A percentile compares a stretch with the other conserved stretches of the same genome.
phyloP scores from a whole-genome alignment of 2,888 invertebrate genomes.

The Drosophila anceps region DNA sequence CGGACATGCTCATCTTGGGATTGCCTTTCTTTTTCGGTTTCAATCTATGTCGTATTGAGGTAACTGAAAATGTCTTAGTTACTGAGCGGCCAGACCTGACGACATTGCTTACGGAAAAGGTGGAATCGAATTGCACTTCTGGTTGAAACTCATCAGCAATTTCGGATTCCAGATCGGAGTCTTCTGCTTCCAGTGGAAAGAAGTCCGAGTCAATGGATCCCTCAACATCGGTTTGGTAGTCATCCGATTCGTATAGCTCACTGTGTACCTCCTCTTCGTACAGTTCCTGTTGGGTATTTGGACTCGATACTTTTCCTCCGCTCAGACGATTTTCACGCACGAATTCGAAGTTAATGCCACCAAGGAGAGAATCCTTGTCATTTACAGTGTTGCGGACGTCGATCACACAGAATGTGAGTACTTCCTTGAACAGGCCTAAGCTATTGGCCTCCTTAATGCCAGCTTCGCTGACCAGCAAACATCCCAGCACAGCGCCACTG shows the following conservation, averaged over 20 bases:
- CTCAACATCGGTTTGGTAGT: background rate
- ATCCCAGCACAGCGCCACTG: constrained; percentile 55
- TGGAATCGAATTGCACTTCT: background rate
- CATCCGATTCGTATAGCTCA: background rate
- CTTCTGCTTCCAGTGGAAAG: background rate
- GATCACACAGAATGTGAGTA: constrained; percentile 62
- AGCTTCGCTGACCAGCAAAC: constrained; percentile 64
- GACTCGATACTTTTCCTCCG: constrained; percentile 7
- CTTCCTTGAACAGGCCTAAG: constrained; percentile 51
- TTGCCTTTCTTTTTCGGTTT: background rate
- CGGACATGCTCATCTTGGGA: background rate
- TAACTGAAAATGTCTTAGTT: background rate
- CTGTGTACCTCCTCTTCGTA: background rate
- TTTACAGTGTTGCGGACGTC: constrained; percentile 52
- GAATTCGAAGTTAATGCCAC: constrained; percentile 59
- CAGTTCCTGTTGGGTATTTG: background rate
- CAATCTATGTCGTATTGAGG: too few relatives aligned
- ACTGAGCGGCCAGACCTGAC: too few relatives aligned
- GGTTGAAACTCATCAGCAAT: background rate
- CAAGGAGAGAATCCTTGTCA: constrained; percentile 20
- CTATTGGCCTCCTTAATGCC: constrained; percentile 59
- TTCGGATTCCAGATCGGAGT: background rate
- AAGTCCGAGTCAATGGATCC: background rate
- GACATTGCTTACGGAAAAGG: background rate
- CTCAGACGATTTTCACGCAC: constrained; percentile 19